Evolutionary conservation across 2,113 vertebrate species (phyloP).

Genomic region (Nyctibius bracteatus): DNA sequence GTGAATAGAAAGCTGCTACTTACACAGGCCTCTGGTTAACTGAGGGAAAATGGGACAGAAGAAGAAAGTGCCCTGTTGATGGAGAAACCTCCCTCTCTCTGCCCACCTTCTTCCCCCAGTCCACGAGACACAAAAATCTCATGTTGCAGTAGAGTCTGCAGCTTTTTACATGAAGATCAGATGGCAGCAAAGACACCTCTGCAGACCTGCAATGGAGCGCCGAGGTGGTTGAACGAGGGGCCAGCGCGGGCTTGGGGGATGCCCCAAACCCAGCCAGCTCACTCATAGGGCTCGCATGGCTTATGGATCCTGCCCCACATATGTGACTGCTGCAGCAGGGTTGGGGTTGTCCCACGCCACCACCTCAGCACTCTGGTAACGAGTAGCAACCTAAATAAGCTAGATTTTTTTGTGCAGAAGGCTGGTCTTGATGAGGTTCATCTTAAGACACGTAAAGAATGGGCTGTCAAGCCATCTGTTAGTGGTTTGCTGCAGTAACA

Average conservation of each 20-base stretch:
- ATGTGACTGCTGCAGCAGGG: fast-evolving
- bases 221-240: fast-evolving
- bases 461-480: neutral
- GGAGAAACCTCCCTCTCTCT: neutral
- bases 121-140: neutral
- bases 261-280: neutral
- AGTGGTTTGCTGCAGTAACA: neutral
- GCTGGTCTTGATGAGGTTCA: neutral
- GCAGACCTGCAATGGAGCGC: neutral
- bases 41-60: neutral
- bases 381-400: neutral
- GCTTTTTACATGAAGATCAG: neutral
- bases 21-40: neutral
- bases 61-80: neutral
- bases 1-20: neutral
- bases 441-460: neutral
- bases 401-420: neutral
- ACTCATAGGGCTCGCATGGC: neutral
- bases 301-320: neutral
- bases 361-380: neutral
- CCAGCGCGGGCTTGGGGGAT: fast-evolving
- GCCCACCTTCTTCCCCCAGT: neutral
- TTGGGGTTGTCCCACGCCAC: neutral
- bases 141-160: neutral
- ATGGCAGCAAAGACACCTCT: neutral